These are phyloP conservation scores for Phorcus lineatus DNA, from an alignment of 2,888 invertebrate species.

Conservation along the genomic window DNA sequence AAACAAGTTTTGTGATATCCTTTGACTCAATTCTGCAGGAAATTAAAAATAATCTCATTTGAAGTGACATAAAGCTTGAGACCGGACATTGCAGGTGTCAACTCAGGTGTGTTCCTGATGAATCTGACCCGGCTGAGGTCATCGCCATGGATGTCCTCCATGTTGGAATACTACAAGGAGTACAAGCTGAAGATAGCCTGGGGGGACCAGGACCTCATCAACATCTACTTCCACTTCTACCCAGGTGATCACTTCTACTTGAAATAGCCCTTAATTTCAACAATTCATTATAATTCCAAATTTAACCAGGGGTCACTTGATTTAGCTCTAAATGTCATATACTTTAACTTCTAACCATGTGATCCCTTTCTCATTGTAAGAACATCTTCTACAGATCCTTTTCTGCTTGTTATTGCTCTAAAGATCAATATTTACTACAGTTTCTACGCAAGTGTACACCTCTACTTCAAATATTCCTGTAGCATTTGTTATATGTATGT, in stretches of 20 bases:
- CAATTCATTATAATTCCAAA: too few relatives aligned
- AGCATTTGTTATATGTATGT: too few relatives aligned
- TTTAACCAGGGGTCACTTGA: too few relatives aligned
- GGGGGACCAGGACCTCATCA: slow-evolving; percentile 98
- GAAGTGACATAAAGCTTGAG: too few relatives aligned
- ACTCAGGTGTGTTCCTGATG: slow-evolving; percentile 98
- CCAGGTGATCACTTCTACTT: too few relatives aligned
- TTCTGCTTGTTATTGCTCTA: slow-evolving; percentile 79
- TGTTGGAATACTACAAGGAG: slow-evolving; percentile 88
- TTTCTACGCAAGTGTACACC: background rate
- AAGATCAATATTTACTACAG: slow-evolving; percentile 86
- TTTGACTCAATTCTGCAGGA: too few relatives aligned
- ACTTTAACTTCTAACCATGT: slow-evolving; percentile 82
- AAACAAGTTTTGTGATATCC: too few relatives aligned
- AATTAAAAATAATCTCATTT: too few relatives aligned
- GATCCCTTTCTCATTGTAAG: slow-evolving; percentile 78
- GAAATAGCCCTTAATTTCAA: too few relatives aligned
- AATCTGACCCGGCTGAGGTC: slow-evolving; percentile 92
- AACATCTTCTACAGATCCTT: slow-evolving; percentile 84
- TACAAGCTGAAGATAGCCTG: slow-evolving; percentile 90
- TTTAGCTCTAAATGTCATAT: slow-evolving; percentile 80
- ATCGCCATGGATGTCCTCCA: slow-evolving; percentile 89
- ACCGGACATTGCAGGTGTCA: slow-evolving; percentile 82
- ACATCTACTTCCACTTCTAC: slow-evolving; percentile 87
- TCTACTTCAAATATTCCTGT: too few relatives aligned